These are phyloP conservation scores for Otis tarda DNA, from an alignment of 2,113 vertebrate species.

Conservation along the genomic window DNA sequence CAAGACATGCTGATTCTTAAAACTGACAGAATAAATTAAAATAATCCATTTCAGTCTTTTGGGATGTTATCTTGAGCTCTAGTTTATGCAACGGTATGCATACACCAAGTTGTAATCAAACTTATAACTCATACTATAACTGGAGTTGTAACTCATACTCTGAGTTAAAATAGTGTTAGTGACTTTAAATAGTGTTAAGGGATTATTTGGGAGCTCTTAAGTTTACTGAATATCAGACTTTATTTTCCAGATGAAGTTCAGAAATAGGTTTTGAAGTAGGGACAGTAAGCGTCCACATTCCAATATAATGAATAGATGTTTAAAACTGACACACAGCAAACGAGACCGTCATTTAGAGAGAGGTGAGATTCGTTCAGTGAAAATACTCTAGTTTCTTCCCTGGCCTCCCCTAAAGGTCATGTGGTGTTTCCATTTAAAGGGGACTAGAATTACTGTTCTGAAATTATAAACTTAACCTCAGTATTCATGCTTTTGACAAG, in stretches of 20 bases:
- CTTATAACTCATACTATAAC: background rate
- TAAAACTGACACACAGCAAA: background rate
- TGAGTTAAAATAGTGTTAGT: background rate
- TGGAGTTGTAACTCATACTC: background rate
- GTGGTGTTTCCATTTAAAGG: background rate
- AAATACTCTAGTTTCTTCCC: background rate
- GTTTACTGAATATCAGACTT: background rate
- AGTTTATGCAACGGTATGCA: background rate
- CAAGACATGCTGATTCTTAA: background rate
- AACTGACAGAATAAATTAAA: background rate
- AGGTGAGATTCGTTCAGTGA: accelerated
- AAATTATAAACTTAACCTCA: background rate
- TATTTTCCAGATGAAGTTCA: background rate
- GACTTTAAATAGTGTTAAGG: background rate
- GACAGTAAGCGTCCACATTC: background rate
- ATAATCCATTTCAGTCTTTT: background rate
- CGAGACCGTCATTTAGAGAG: background rate
- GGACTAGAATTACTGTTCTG: background rate
- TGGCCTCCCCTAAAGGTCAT: background rate
- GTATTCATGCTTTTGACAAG: background rate
- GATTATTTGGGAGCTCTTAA: background rate
- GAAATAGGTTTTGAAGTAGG: background rate
- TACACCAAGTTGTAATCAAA: background rate
- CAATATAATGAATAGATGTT: background rate
- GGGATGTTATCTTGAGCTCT: background rate